Conservation (phyloP, 1,140 invertebrate species). For the Eumaeus atala region DNA sequence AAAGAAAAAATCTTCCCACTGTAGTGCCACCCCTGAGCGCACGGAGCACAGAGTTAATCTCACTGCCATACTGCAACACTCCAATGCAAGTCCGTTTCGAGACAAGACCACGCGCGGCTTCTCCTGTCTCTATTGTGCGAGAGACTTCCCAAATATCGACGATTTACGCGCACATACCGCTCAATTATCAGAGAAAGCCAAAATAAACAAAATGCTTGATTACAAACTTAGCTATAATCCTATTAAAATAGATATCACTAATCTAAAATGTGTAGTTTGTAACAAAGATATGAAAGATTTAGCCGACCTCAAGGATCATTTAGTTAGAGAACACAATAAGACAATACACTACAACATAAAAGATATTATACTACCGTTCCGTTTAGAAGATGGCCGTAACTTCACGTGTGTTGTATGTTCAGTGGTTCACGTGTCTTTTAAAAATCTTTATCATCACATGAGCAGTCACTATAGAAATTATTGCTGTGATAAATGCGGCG, state of each 20-base stretch:
- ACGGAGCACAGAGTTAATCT: slow-evolving; percentile 66
- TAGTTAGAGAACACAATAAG: slow-evolving; percentile 44
- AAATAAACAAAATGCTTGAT: slow-evolving; percentile 61
- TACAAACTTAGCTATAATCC: slow-evolving; percentile 67
- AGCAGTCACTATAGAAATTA: slow-evolving; percentile 67
- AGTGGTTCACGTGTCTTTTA: slow-evolving; percentile 57
- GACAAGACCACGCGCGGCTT: slow-evolving; percentile 61
- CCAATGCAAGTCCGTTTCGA: slow-evolving; percentile 62
- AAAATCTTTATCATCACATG: slow-evolving; percentile 65
- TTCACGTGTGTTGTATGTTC: slow-evolving; percentile 60
- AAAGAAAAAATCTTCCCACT: slow-evolving; percentile 41
- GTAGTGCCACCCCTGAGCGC: slow-evolving; percentile 63
- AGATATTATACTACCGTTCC: slow-evolving; percentile 61
- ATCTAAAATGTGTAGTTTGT: slow-evolving; percentile 51
- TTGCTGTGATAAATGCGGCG: slow-evolving; percentile 62
- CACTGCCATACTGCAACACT: slow-evolving; percentile 58
- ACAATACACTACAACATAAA: slow-evolving; percentile 58
- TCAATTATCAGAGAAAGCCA: slow-evolving; percentile 50
- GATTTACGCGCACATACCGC: slow-evolving; percentile 50
- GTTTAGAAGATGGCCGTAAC: slow-evolving; percentile 51
- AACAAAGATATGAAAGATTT: slow-evolving; percentile 45
- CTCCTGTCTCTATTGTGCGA: slow-evolving; percentile 64
- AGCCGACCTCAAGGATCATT: slow-evolving; percentile 49
- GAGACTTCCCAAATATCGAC: slow-evolving; percentile 49
- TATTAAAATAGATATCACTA: slow-evolving; percentile 62